These are phyloP conservation scores for Bombus sylvicola DNA, from an alignment of 1,140 invertebrate genomes.

Conservation along the genomic window DNA sequence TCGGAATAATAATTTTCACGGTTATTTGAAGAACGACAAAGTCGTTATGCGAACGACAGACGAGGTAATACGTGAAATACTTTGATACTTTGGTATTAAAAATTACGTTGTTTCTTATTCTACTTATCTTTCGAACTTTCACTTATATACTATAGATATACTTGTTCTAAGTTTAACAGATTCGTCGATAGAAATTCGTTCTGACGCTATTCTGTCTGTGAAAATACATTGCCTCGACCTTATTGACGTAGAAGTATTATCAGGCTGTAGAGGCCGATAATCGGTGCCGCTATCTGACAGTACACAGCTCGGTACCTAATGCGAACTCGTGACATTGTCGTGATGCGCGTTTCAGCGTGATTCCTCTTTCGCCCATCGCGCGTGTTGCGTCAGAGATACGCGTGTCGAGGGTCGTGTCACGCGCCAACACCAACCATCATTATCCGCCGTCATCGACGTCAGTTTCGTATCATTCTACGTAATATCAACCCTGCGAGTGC, in stretches of 20 bases:
- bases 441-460: neutral
- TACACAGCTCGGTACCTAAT: slow-evolving; percentile 24
- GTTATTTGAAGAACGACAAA: no score
- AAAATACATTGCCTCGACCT: neutral
- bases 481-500: neutral
- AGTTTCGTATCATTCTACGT: neutral
- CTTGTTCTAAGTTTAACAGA: neutral
- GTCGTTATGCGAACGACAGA: no score
- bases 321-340: neutral
- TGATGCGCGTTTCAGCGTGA: slow-evolving; percentile 6
- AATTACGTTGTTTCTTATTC: no score
- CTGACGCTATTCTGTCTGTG: neutral
- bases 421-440: neutral
- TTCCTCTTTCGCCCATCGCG: slow-evolving; percentile 10
- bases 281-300: neutral
- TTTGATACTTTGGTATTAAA: no score
- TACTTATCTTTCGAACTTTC: no score
- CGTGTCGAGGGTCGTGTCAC: neutral
- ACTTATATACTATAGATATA: no score
- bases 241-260: neutral
- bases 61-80: no score
- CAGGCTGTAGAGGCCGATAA: slow-evolving; percentile 5
- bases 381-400: slow-evolving; percentile 8
- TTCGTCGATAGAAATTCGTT: neutral
- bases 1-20: no score